Evolutionary conservation across 2,113 vertebrate species (phyloP).

Genomic region (Cavia porcellus): DNA sequence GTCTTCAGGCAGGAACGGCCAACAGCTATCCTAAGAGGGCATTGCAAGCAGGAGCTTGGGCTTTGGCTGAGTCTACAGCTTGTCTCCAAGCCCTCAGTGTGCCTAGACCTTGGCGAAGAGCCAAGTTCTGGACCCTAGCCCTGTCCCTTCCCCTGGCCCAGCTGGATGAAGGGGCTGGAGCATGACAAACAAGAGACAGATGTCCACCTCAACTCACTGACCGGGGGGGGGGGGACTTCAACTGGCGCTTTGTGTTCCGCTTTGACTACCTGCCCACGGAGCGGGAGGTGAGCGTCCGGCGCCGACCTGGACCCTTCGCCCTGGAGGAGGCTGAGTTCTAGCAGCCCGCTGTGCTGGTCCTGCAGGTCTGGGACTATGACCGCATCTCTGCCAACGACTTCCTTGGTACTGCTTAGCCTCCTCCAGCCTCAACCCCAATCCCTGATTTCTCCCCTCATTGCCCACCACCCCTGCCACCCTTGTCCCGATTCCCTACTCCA

Average conservation of each 20-base stretch:
- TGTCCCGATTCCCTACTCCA: not conserved
- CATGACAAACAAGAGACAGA: slow-evolving; percentile 96
- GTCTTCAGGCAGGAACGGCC: not conserved
- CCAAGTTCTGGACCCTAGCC: not conserved
- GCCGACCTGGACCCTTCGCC: slow-evolving; percentile 94
- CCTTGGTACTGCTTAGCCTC: slow-evolving; percentile 88
- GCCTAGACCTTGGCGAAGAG: not conserved
- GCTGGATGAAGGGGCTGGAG: slow-evolving; percentile 96
- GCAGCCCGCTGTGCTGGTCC: slow-evolving; percentile 92
- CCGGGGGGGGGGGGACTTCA: slow-evolving; percentile 98
- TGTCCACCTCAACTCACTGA: slow-evolving; percentile 97
- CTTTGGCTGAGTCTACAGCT: not conserved
- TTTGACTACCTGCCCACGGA: slow-evolving; percentile 96
- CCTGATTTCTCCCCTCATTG: not conserved
- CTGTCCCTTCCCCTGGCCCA: slow-evolving; percentile 79
- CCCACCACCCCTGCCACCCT: not conserved
- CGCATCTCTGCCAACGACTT: slow-evolving; percentile 95
- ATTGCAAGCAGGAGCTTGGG: not conserved
- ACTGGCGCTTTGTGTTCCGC: slow-evolving; percentile 95
- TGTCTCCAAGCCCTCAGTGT: not conserved
- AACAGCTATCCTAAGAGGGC: not conserved
- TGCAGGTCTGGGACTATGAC: slow-evolving; percentile 98
- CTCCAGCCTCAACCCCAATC: not conserved
- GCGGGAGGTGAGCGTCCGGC: slow-evolving; percentile 94
- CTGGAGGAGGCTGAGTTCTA: slow-evolving; percentile 94